Evolutionary conservation across 2,888 invertebrate genomes (phyloP), one percentile per base, ranked within the genome.

Genomic region (Eupelmus urozonus): DNA sequence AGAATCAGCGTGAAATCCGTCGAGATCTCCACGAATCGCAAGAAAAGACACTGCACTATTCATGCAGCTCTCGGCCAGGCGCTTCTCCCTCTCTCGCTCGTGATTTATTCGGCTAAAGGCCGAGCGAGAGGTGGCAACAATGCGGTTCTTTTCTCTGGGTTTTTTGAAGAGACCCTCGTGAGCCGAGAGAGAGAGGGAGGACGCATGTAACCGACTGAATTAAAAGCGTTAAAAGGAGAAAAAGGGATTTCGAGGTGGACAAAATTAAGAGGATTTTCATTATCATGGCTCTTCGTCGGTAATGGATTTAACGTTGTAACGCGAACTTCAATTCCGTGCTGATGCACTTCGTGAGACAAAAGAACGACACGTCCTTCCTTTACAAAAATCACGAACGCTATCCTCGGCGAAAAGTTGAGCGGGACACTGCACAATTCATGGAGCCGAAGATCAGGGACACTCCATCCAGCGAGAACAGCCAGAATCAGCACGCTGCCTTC

Each of bases 31-130:
- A 16, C 29, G 9, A 16, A 49, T 45, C 27, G 57, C 60, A 72
- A 70, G 60, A 55, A 51, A 82, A 82, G 82, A 81, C 79, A 79
- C 78, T 83, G 82, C 82, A 82, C 78, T 82, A 83, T 82, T 82
- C 82, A 82, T 82, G 71, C 25, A 3, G 20, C 23, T 34, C 29
- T 66, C 42, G n/a, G n/a, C n/a, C n/a, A n/a, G n/a, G n/a, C 18
- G 63, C n/a, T n/a, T 29, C 13, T 27, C 27, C 16, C 27, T 57
- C 27, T n/a, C 67, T 42, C 2, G n/a, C 60, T 77, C 66, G 42
- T 79, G 71, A 79, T 79, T 79, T 79, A 79, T 79, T 78, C 71
- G 70, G 13, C n/a, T n/a, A 11, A 9, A 7, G 25, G 25, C n/a
- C 11, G 55, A 53, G 53, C 9, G 29, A 45, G 60, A 69, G 60